These are phyloP conservation scores for Peromyscus californicus DNA, from an alignment of 2,113 vertebrate species.

Conservation along the genomic window DNA sequence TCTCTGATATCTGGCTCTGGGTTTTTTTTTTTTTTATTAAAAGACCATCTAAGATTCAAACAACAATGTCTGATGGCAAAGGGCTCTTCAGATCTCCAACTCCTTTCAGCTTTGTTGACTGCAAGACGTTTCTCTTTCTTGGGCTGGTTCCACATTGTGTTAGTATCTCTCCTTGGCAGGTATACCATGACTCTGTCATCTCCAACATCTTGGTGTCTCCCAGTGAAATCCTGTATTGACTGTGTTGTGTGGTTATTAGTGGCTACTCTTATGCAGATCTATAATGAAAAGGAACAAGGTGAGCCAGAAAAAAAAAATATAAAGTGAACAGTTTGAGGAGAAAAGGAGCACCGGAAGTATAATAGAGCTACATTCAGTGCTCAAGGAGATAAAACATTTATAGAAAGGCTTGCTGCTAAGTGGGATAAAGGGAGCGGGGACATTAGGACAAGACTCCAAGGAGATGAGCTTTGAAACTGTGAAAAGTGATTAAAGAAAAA, in stretches of 20 bases:
- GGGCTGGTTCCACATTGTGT: background rate
- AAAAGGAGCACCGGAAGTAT: background rate
- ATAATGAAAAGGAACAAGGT: background rate
- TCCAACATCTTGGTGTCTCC: background rate
- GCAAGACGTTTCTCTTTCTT: background rate
- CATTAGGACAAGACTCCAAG: too few species aligned
- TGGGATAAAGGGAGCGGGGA: background rate
- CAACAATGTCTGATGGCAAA: background rate
- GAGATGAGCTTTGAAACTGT: background rate
- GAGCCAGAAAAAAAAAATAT: background rate
- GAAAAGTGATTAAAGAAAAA: background rate
- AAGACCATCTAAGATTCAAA: too few species aligned
- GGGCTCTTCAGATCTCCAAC: background rate
- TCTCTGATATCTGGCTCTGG: too few species aligned
- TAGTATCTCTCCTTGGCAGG: background rate
- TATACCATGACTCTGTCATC: background rate
- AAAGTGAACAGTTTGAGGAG: background rate
- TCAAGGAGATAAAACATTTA: background rate
- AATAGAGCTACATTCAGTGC: background rate
- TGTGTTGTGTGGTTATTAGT: background rate
- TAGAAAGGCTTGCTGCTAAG: background rate
- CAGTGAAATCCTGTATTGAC: background rate
- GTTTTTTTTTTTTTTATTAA: too few species aligned
- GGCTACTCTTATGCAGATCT: too few species aligned
- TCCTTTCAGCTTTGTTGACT: background rate